Percentiles rank a stretch among this genome's conserved stretches.
Conservation (phyloP, 2,113 vertebrate species). For the Alligator sinensis region DNA sequence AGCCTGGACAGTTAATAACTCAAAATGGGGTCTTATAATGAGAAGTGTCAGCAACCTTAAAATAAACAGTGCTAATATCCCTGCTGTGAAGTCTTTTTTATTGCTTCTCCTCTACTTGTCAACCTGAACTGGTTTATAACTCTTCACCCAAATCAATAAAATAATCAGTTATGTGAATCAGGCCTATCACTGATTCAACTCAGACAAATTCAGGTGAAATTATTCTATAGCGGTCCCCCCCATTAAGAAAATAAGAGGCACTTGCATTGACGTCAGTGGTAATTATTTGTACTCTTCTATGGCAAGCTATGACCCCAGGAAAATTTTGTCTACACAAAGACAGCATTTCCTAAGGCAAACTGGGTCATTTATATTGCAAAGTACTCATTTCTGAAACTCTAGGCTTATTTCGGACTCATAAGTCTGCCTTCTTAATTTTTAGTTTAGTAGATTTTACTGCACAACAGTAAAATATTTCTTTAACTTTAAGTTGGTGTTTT, state of each 20-base stretch:
- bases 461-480: not conserved
- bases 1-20: not conserved
- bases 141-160: not conserved
- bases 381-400: not conserved
- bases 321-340: not conserved
- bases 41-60: not conserved
- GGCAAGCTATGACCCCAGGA: not conserved
- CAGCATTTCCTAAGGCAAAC: not conserved
- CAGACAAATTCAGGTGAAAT: not conserved
- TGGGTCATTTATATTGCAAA: not conserved
- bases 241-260: not conserved
- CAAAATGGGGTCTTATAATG: not conserved
- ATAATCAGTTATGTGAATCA: not conserved
- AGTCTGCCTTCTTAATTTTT: not conserved
- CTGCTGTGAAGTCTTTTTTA: not conserved
- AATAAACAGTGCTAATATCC: not conserved
- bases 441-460: not conserved
- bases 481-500: not conserved
- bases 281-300: not conserved
- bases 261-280: not conserved
- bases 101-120: not conserved
- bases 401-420: not conserved
- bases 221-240: not conserved
- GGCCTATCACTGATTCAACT: not conserved
- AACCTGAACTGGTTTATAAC: not conserved